These are phyloP conservation scores for Polypedilum vanderplanki DNA, from an alignment of 1,140 invertebrate genomes.

Conservation along the genomic window DNA sequence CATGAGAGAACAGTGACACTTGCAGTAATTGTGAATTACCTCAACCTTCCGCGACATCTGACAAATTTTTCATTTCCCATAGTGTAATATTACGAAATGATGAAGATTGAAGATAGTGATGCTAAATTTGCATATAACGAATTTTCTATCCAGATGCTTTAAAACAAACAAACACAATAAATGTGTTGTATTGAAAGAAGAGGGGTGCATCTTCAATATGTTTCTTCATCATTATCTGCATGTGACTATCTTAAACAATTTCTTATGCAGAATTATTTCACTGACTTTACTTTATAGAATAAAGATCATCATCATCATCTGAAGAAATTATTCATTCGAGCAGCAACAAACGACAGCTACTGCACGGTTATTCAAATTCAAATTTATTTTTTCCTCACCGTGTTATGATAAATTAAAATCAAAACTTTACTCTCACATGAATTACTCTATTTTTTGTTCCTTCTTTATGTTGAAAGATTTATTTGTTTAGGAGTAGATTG, in stretches of 20 bases:
- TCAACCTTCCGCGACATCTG: too few species aligned
- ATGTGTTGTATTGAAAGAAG: neutral
- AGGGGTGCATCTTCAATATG: neutral
- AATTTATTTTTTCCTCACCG: neutral
- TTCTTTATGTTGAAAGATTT: slow-evolving; percentile 20
- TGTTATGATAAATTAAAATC: slow-evolving; percentile 27
- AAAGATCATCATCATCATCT: neutral
- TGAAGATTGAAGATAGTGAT: neutral
- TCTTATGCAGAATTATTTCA: neutral
- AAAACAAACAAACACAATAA: slow-evolving; percentile 31
- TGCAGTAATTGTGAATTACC: too few species aligned
- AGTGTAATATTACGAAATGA: too few species aligned
- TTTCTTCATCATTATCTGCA: neutral
- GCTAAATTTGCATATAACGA: slow-evolving; percentile 31
- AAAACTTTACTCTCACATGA: slow-evolving; percentile 1
- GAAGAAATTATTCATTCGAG: neutral
- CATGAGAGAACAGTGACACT: too few species aligned
- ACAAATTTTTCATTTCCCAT: too few species aligned
- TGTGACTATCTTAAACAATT: neutral
- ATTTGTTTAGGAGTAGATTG: slow-evolving; percentile 24
- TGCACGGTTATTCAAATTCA: neutral
- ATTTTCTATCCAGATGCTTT: slow-evolving; percentile 31
- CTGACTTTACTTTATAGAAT: neutral
- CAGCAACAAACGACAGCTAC: too few species aligned
- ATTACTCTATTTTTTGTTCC: neutral